phyloP scores from a whole-genome alignment of 2,797 vertebrate species.

The Gymnoscopelus braueri region DNA sequence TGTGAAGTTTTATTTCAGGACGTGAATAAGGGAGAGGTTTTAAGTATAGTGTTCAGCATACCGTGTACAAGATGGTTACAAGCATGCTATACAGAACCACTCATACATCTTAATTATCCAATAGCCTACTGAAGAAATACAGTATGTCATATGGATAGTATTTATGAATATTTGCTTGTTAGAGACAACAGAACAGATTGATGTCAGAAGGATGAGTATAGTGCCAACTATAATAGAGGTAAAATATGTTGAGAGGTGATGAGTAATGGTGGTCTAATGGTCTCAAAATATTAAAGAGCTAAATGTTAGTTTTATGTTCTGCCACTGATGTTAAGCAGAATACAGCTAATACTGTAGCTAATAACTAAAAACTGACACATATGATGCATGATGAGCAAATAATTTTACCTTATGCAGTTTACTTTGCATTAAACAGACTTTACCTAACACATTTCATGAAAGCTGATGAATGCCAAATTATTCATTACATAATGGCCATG shows the following conservation, averaged over 20 bases:
- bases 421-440: no score
- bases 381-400: conserved; percentile 11
- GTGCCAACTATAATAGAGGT: conserved; percentile 67
- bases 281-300: conserved; percentile 7
- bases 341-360: conserved; percentile 14
- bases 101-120: conserved; percentile 41
- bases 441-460: no score
- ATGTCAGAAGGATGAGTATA: conserved; percentile 45
- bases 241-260: conserved; percentile 40
- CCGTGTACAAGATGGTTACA: conserved; percentile 67
- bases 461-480: no score
- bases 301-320: neutral
- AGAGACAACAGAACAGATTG: conserved; percentile 38
- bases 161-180: conserved; percentile 32
- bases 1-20: conserved; percentile 69
- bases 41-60: conserved; percentile 61
- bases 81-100: conserved; percentile 59
- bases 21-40: conserved; percentile 69
- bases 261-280: conserved; percentile 27
- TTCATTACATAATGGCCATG: conserved; percentile 15
- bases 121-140: conserved; percentile 41
- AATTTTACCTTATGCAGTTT: neutral
- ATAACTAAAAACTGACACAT: conserved; percentile 11
- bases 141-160: conserved; percentile 21
- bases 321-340: neutral